Base-by-base conservation (phyloP, 2,888 invertebrate species). In the Ypsolopha scabrella region DNA sequence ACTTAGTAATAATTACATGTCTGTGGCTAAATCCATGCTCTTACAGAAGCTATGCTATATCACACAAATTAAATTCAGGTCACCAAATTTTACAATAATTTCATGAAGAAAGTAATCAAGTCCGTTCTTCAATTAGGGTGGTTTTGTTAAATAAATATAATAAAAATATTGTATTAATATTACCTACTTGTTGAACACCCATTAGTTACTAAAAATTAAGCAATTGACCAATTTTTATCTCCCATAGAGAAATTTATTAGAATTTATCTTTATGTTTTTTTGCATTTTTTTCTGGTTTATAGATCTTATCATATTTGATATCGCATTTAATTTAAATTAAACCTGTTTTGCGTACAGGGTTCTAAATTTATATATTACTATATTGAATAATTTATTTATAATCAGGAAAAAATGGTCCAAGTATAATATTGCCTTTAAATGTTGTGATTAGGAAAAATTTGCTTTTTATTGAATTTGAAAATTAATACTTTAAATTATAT, bases 401-500 rank as follows among this genome's bases (percentile, higher is more conserved):
- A 45, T 8, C n/a, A 9, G n/a, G n/a, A 45, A 10, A 45, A 7
- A 13, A 73, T 70, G 85, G 85, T 85, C 85, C 85, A 85, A 83
- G 66, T 63, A 63, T 75, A 41, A 72, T 66, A 75, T 70, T 79
- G 83, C 85, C 83, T 85, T 85, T 82, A 61, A 78, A 75, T 77
- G 83, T 85, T 85, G 85, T 85, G 85, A 85, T 43, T 43, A 43
- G 35, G 35, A n/a, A 14, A 41, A 13, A 59, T 60, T 65, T 65
- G 77, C 75, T 77, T 77, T 63, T 62, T 59, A 63, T 59, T 51
- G 39, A n/a, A 39, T 39, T n/a, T 2, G 11, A n/a, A 39, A 39
- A 39, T 39, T 2, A n/a, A 39, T 24, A 24, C 24, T 24, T 24
- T 24, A 24, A 24, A 24, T 24, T 3, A 24, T 24, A 24, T 24